phyloP scores from a whole-genome alignment of 1,140 invertebrate species.

The Eurosta solidaginis region DNA sequence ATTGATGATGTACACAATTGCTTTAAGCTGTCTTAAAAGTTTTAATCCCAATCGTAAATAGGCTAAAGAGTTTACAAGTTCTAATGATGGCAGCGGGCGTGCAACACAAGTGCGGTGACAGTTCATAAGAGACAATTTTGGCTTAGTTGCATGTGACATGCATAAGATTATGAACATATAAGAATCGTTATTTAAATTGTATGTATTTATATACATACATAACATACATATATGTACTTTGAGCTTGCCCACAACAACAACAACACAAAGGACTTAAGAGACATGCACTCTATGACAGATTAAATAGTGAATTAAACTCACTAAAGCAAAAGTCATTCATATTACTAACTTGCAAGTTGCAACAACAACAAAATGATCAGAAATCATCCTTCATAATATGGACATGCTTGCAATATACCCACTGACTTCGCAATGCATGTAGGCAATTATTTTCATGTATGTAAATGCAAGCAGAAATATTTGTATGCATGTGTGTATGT shows the following conservation, averaged over 20 bases:
- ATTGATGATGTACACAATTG: constrained; percentile 16
- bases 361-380: not conserved
- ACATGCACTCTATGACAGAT: not conserved
- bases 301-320: not conserved
- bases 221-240: no score
- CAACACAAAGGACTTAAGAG: not conserved
- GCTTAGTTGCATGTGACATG: not conserved
- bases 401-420: not conserved
- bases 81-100: not conserved
- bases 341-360: not conserved
- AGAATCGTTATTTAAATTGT: not conserved
- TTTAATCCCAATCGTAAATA: constrained; percentile 5
- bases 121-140: not conserved
- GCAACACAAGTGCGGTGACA: not conserved
- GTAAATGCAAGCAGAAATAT: not conserved
- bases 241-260: not conserved
- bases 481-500: not conserved
- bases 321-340: not conserved
- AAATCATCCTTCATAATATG: not conserved
- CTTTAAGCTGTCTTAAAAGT: not conserved
- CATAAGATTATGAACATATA: not conserved
- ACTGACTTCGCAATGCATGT: not conserved
- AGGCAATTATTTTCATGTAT: no score
- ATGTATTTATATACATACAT: no score
- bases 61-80: not conserved